These are phyloP conservation scores for Drosophila anomalipes DNA, from an alignment of 2,888 invertebrate species.

Conservation along the genomic window DNA sequence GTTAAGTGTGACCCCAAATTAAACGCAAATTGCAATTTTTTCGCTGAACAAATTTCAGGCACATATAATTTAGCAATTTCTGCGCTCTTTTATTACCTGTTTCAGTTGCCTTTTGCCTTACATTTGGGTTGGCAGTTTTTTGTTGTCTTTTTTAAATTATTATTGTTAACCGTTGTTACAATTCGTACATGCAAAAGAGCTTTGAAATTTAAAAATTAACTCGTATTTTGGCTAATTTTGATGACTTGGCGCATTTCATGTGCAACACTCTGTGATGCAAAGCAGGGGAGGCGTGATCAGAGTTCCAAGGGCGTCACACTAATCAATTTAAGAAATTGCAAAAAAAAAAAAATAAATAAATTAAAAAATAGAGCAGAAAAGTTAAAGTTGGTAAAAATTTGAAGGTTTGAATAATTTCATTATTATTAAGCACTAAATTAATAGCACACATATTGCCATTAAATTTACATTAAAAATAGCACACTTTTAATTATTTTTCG, in stretches of 20 bases:
- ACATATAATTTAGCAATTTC: constrained; percentile 73
- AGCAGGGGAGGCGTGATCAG: constrained; percentile 16
- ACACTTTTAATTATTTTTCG: not conserved
- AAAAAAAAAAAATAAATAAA: not conserved
- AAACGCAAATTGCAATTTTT: constrained; percentile 62
- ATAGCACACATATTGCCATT: not conserved
- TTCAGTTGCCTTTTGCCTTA: constrained; percentile 54
- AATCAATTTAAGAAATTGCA: constrained; percentile 13
- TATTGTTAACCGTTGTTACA: constrained; percentile 20
- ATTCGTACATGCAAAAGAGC: constrained; percentile 24
- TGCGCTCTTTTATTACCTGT: constrained; percentile 47
- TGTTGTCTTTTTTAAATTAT: constrained; percentile 10
- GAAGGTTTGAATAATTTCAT: no score
- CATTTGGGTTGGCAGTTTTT: constrained; percentile 14
- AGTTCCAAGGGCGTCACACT: constrained; percentile 25
- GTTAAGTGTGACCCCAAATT: constrained; percentile 65
- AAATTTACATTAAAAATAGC: not conserved
- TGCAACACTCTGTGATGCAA: constrained; percentile 46
- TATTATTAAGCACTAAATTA: not conserved
- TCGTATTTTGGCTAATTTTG: constrained; percentile 48
- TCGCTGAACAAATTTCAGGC: constrained; percentile 58
- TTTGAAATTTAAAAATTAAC: constrained; percentile 59
- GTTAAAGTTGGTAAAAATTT: not conserved
- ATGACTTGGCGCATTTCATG: constrained; percentile 40
- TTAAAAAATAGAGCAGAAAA: not conserved